These are phyloP conservation scores for Spisula solida DNA, from an alignment of 2,888 invertebrate genomes.

Conservation along the genomic window DNA sequence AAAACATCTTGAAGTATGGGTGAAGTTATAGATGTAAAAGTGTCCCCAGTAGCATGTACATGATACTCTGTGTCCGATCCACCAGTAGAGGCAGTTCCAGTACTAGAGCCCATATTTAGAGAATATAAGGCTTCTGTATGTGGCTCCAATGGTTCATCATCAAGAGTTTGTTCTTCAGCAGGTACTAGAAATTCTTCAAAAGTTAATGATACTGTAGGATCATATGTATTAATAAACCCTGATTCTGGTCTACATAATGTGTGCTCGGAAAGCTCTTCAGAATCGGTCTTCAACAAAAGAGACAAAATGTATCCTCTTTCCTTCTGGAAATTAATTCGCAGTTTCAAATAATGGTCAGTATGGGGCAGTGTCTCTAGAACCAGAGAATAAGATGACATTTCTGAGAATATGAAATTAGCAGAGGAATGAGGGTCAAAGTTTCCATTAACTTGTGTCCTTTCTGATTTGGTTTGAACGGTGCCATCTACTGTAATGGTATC, in stretches of 20 bases:
- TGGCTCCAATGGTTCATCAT: constrained; percentile 40
- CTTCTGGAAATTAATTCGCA: constrained; percentile 32
- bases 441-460: constrained; percentile 42
- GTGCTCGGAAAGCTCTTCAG: constrained; percentile 30
- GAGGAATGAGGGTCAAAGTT: neutral
- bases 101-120: constrained; percentile 37
- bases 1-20: constrained; percentile 43
- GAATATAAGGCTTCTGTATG: constrained; percentile 26
- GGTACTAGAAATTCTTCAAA: constrained; percentile 46
- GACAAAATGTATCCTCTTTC: constrained; percentile 22
- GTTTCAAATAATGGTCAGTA: constrained; percentile 30
- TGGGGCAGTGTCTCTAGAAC: constrained; percentile 10
- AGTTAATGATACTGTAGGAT: constrained; percentile 4
- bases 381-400: neutral
- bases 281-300: constrained; percentile 46
- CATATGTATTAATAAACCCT: constrained; percentile 32
- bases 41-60: constrained; percentile 45
- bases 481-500: constrained; percentile 44
- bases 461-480: neutral
- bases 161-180: constrained; percentile 32
- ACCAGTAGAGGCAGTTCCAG: neutral
- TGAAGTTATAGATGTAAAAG: constrained; percentile 42
- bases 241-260: constrained; percentile 42
- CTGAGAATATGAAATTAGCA: constrained; percentile 21
- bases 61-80: neutral